These are phyloP conservation scores for Sebastes trivittatus DNA, from an alignment of 2,797 vertebrate species.

Conservation along the genomic window DNA sequence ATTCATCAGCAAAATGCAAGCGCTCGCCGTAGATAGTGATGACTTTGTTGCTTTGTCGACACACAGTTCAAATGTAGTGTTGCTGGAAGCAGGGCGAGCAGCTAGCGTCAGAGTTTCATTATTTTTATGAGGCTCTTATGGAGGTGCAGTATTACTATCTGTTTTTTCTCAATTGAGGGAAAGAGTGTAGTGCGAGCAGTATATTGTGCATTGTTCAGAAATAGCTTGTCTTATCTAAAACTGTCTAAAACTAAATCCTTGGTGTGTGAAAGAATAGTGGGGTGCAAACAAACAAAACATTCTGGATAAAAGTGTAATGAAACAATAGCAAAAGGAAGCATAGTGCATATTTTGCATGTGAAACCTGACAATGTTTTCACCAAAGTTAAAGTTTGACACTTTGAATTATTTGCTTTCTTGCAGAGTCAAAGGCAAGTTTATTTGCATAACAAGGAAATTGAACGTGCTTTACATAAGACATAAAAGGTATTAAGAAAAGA, in stretches of 20 bases:
- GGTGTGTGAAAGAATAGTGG: not conserved
- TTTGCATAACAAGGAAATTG: not conserved
- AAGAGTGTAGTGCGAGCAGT: slow-evolving; percentile 10
- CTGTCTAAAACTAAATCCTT: not conserved
- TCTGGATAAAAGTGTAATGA: slow-evolving; percentile 13
- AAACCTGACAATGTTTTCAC: not conserved
- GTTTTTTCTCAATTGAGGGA: slow-evolving; percentile 19
- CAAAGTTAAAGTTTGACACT: not conserved
- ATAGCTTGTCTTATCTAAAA: slow-evolving; percentile 27
- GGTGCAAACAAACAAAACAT: slow-evolving; percentile 14
- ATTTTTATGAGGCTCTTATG: slow-evolving; percentile 54
- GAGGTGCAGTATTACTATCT: slow-evolving; percentile 27
- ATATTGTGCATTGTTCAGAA: slow-evolving; percentile 25
- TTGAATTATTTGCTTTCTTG: not conserved
- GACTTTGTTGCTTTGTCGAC: slow-evolving; percentile 77
- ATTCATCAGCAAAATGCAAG: slow-evolving; percentile 85
- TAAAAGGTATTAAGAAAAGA: not conserved
- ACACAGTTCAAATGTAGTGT: slow-evolving; percentile 64
- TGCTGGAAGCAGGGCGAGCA: slow-evolving; percentile 50
- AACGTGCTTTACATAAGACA: not conserved
- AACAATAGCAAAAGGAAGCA: not conserved
- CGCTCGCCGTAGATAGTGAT: slow-evolving; percentile 73
- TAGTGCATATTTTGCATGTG: not conserved
- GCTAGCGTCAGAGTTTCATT: slow-evolving; percentile 46
- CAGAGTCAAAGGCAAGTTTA: not conserved